Base-by-base conservation (phyloP, 2,888 invertebrate species). In the Drosophila recens region DNA sequence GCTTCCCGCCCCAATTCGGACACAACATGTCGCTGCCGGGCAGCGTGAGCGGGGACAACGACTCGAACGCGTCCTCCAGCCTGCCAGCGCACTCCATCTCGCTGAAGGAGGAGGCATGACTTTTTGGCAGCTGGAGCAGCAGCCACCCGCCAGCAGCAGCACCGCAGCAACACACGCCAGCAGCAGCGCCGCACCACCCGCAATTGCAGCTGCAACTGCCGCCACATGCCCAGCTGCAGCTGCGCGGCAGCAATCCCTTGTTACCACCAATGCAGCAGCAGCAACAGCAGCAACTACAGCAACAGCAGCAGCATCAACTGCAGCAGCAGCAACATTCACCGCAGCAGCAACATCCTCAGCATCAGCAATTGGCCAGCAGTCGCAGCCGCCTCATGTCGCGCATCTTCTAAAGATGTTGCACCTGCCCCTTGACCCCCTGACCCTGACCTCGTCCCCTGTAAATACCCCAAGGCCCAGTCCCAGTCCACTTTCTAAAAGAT, bases 111-210 rank as follows among this genome's bases (percentile, higher is more conserved):
- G 94, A 95, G 82, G 96, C 96, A 96, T 97, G 97, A 97, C 96
- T 97, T 95, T 96, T 96, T 94, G 96, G 90, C 77, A 90, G 96
- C 88, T 96, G 96, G 96, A 96, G 96, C 96, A 96, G 95, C 93
- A 96, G 95, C 90, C 87, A 61, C 36, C 49, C 81, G 77, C 61
- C 80, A 17, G 27, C 82, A 65, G 54, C 45, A 23, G 23, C 57
- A 15, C 77, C 70, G 40, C 40, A 67, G 52, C 78, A 17, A 17
- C 17, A 17, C 17, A 17, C 72, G 45, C 63, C 81, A 38, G 23
- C 66, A 13, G 38, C n/a, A 10, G 52, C 57, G 9, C 43, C 17
- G 13, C 68, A 62, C 23, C 56, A 52, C 40, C 51, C 53, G 53
- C 73, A 70, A 17, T 57, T 46, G 52, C 80, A 69, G 17, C 54